These are phyloP conservation scores for Mionectes olivaceus DNA, from an alignment of 2,797 vertebrate species.

Conservation along the genomic window DNA sequence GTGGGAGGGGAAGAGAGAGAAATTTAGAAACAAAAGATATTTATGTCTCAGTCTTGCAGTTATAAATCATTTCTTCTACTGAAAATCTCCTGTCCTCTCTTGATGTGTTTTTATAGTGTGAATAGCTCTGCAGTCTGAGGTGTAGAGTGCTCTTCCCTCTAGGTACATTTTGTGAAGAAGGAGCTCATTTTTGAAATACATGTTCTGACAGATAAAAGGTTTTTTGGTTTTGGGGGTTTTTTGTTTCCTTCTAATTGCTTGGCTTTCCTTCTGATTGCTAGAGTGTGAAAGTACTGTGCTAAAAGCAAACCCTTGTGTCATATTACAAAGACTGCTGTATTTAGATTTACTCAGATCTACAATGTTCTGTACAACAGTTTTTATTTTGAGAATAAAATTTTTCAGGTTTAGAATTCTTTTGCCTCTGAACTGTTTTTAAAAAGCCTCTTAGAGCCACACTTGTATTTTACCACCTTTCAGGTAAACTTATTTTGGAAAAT, in stretches of 20 bases:
- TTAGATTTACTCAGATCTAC: constrained; percentile 42
- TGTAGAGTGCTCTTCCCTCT: background rate
- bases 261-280: constrained; percentile 37
- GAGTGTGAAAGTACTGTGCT: constrained; percentile 14
- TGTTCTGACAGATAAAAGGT: constrained; percentile 7
- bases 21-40: background rate
- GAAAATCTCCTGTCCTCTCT: background rate
- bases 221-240: background rate
- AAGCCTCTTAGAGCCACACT: background rate
- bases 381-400: constrained; percentile 78
- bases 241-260: background rate
- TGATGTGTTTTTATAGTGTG: background rate
- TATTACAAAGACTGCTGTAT: constrained; percentile 45
- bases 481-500: background rate
- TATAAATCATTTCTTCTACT: background rate
- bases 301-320: background rate
- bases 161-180: constrained; percentile 29
- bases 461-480: background rate
- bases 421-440: background rate
- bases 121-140: constrained; percentile 35
- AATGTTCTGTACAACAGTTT: constrained; percentile 62
- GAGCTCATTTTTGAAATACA: constrained; percentile 7
- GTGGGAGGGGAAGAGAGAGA: background rate
- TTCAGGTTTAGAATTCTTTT: constrained; percentile 29
- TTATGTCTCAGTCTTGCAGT: constrained; percentile 1